phyloP scores from a whole-genome alignment of 2,888 invertebrate species.

The Pocota personata region DNA sequence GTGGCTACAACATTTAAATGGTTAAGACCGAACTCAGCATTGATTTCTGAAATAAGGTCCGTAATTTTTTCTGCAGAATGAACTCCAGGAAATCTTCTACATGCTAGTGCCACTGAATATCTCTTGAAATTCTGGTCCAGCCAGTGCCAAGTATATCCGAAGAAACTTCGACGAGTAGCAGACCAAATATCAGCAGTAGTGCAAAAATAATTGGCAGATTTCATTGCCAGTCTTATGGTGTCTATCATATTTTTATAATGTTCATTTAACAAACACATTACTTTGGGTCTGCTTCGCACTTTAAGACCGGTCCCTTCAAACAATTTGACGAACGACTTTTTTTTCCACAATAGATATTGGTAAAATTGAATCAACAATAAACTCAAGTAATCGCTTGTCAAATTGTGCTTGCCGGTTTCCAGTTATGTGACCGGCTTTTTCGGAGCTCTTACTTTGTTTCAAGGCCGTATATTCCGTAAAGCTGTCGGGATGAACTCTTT shows the following conservation, averaged over 20 bases:
- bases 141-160: background rate
- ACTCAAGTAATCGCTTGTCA: background rate
- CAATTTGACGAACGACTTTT: background rate
- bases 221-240: background rate
- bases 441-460: background rate
- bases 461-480: background rate
- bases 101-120: background rate
- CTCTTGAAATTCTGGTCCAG: background rate
- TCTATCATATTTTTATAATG: background rate
- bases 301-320: background rate
- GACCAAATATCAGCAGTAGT: background rate
- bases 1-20: conserved; percentile 4
- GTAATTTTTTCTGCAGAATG: conserved; percentile 14
- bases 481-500: conserved; percentile 38
- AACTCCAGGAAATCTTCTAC: conserved; percentile 15
- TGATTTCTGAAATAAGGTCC: conserved; percentile 13
- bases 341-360: background rate
- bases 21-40: conserved; percentile 19
- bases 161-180: background rate
- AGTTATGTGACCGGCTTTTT: no score
- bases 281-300: background rate
- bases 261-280: no score
- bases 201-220: background rate
- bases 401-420: background rate
- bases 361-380: background rate